These are phyloP conservation scores for Caenorhabditis auriculariae DNA, from an alignment of 2,888 invertebrate species.

Conservation along the genomic window DNA sequence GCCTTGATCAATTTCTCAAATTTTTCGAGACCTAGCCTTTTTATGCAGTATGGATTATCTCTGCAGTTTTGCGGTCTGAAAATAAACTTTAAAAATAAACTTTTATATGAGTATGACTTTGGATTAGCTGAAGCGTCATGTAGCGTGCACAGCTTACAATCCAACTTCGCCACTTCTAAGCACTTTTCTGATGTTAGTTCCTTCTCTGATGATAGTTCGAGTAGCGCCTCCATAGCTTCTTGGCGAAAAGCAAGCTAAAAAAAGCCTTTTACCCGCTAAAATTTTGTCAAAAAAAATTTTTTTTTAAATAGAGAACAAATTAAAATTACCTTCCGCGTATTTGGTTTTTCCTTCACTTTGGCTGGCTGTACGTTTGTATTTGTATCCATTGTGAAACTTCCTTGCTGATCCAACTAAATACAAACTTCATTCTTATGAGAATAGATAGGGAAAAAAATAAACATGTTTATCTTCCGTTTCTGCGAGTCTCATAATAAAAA, in stretches of 20 bases:
- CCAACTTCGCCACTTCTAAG: conserved; percentile 33
- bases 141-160: conserved; percentile 30
- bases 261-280: too few relatives aligned
- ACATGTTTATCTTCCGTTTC: too few relatives aligned
- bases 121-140: conserved; percentile 45
- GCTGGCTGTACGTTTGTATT: too few relatives aligned
- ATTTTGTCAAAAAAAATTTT: too few relatives aligned
- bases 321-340: too few relatives aligned
- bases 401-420: too few relatives aligned
- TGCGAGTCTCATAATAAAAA: too few relatives aligned
- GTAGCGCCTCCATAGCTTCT: conserved; percentile 22
- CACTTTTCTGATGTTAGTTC: conserved; percentile 17
- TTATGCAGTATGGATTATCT: conserved; percentile 55
- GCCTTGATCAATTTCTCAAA: conserved; percentile 52
- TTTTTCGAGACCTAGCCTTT: conserved; percentile 56
- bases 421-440: too few relatives aligned
- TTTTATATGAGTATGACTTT: conserved; percentile 20
- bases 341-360: too few relatives aligned
- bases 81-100: not conserved
- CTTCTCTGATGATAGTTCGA: conserved; percentile 3
- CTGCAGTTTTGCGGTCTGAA: conserved; percentile 41
- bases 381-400: too few relatives aligned
- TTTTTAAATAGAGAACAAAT: too few relatives aligned
- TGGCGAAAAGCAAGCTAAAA: conserved; percentile 23
- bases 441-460: too few relatives aligned